Base-by-base conservation (phyloP, 2,797 vertebrate species). In the Crypturellus tataupa region DNA sequence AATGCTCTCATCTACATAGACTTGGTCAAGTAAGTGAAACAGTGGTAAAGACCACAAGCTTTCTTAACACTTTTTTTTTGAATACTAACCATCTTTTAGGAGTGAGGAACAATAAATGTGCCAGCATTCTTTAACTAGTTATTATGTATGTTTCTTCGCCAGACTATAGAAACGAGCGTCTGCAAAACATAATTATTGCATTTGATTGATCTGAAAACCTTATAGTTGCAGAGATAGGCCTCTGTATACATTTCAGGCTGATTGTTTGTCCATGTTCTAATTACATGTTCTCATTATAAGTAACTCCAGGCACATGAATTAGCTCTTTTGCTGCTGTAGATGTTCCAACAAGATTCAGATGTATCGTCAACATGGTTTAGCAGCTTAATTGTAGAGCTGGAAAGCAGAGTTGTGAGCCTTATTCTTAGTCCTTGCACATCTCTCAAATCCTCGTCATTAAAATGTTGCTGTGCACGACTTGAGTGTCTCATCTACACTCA, bases 321-420 rank as follows among this genome's bases (percentile, higher is more conserved):
- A 94, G 65, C 79, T 86, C 42, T 35, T 94, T 94, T 87, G 71
- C 72, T 93, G 64, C 64, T 39, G 49, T 90, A 91, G 78, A 87
- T 80, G 44, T 76, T 90, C 44, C 85, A 93, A 93, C 83, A 93
- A 75, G 68, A 88, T 88, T 93, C 80, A 91, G 85, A 87, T 46
- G 77, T 82, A 88, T 46, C 93, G 89, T 95, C 87, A 95, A 88
- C 83, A 80, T 65, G 75, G 87, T 91, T 86, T 87, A 88, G 64
- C 83, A 82, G 75, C 90, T 87, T 91, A 93, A 96, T 86, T 89
- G 89, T 42, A 75, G 78, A 90, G 47, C 71, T 91, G 64, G 49
- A 95, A 94, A 84, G 78, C 40, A 88, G 62, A 80, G 24, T 81
- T 77, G 78, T 29, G 53, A 88, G 87, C 37, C 86, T 81, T 94